These are phyloP conservation scores for Nesoenas mayeri DNA, from an alignment of 2,113 vertebrate genomes.

Conservation along the genomic window DNA sequence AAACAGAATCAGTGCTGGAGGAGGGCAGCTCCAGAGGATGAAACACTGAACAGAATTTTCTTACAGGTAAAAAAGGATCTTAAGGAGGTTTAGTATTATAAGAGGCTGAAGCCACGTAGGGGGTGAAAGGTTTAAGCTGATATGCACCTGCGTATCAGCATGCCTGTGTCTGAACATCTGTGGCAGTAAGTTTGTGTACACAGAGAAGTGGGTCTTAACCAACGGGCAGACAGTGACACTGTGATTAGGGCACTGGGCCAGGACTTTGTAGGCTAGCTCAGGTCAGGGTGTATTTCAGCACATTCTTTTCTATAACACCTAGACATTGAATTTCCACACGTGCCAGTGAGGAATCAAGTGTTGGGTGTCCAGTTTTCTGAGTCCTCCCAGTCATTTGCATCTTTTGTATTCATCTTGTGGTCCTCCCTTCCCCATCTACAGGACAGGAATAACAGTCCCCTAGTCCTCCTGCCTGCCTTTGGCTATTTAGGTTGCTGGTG, in stretches of 20 bases:
- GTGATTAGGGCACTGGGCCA: background rate
- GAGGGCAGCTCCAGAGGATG: background rate
- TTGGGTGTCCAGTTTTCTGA: background rate
- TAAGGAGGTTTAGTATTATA: background rate
- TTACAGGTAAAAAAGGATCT: background rate
- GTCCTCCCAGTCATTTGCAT: background rate
- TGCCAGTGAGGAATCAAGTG: background rate
- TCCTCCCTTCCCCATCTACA: background rate
- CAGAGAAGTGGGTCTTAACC: background rate
- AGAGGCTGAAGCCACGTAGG: background rate
- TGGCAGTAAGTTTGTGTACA: background rate
- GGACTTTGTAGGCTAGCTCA: background rate
- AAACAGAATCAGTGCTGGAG: background rate
- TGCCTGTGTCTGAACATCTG: background rate
- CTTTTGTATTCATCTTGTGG: background rate
- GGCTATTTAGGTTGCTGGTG: background rate
- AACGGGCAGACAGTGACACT: background rate
- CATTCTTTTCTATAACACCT: accelerated
- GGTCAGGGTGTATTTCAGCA: background rate
- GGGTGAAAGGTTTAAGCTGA: background rate
- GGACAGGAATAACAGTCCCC: background rate
- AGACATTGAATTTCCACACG: background rate
- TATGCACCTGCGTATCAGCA: background rate
- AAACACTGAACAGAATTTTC: background rate
- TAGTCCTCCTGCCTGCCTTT: background rate